Base-by-base conservation (phyloP, 1,140 invertebrate species). In the Drosophila kanapiae region DNA sequence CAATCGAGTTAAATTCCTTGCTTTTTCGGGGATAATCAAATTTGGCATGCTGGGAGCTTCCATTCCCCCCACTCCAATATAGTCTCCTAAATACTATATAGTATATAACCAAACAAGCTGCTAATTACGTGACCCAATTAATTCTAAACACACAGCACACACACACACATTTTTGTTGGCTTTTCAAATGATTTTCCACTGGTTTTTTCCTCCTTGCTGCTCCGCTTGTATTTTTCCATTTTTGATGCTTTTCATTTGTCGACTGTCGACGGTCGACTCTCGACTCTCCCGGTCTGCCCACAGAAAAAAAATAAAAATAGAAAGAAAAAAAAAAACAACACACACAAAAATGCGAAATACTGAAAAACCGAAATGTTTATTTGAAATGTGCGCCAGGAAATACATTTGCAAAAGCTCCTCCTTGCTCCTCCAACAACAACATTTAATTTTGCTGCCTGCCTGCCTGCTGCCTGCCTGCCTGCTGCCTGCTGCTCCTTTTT, bases 111-210 rank as follows among this genome's bases (percentile, higher is more conserved):
- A 81, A 85, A 85, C 74, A 78, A 71, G 79, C 79, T 87, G 83
- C 83, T 86, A 86, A 86, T 86, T 87, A 86, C 83, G 84, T 87
- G 83, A 87, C 83, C 83, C 83, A 87, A 87, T 87, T 87, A 87
- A 88, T 80, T 83, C 83, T 82, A 87, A 86, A 47, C 81, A 65
- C 82, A 79, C 79, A 75, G 57, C 59, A 71, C 60, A 54, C 48
- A 45, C 35, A 49, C 14, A 29, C 13, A 33, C 35, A 49, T 53
- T 68, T 75, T 58, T 42, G 75, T 42, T 85, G 82, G 82, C 54
- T 77, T 82, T 87, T 72, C 62, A 87, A 82, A 76, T 71, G 51
- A 71, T 71, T 72, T 71, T 72, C 29, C 45, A 53, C 62, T 27
- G 67, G 45, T 27, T 71, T 33, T 71, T 10, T 16, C 42, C 10